Evolutionary conservation across 2,888 invertebrate species (phyloP), one percentile per base, ranked within the genome.

Genomic region (Cyclophora punctaria): DNA sequence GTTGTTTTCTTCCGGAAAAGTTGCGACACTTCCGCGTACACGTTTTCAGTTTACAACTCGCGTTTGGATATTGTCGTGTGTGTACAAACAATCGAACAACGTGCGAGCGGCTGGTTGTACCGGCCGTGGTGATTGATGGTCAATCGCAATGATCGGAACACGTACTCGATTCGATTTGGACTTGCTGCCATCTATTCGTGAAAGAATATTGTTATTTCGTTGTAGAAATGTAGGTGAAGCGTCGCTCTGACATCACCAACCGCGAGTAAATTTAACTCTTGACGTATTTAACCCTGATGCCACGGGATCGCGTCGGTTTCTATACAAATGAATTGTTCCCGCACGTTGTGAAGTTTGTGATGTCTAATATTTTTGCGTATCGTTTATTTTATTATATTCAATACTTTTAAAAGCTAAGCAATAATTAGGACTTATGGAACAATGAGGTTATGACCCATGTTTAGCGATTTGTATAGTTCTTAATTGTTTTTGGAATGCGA

Each of bases 221-320:
- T 73, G 70, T 73, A 80, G 75, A 78, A 82, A 85, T 83, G 80
- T 87, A 85, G 87, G 83, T 86, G 84, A 84, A 82, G 76, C 80
- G 73, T 83, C 83, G 78, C 73, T 84, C 85, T 86, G 83, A 87
- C 86, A 86, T 87, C 87, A 87, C 75, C 86, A 74, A 75, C 69
- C 70, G 64, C 63, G 69, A 80, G 83, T 87, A 87, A 85, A 82
- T 81, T 87, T 87, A 87, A 86, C 86, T 85, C 73, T 67, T 83
- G 84, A 86, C 85, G 87, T 84, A 79, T 67, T 68, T 66, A 72
- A 71, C 74, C 68, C 68, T 69, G 50, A 48, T 53, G 64, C 64
- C 60, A 71, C 64, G 72, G 62, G 60, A 66, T 67, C 64, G 62
- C 66, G 64, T 58, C 55, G 71, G 72, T 73, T 78, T 67, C 73